Evolutionary conservation across 2,113 vertebrate species (phyloP), one percentile per base, ranked within the genome.

Genomic region (Casuarius casuarius): DNA sequence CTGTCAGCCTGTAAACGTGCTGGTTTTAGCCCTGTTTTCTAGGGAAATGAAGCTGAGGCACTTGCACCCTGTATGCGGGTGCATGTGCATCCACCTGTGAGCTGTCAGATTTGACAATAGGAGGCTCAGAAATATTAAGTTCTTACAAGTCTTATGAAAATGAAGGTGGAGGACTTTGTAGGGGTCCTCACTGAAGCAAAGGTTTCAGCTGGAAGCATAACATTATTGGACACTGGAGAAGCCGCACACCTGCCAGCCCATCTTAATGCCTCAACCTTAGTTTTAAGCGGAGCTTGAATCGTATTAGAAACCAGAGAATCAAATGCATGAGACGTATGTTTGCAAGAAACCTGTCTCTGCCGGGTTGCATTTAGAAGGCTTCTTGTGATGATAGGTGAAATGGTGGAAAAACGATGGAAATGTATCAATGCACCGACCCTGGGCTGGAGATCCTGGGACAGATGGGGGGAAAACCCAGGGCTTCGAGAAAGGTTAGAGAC

Each of bases 41-140:
- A 25, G 12, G 40, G 33, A 71, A 84, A 66, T 6, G 25, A 23
- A 66, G 33, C 18, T 33, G 38, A 84, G 21, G 65, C 28, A 58
- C 13, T 23, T 70, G 15, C 5, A 26, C 13, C 12, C 21, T 29
- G 28, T 35, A 46, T 21, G 25, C 0, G 0, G 0, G 2, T 21
- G 35, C 28, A 0, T 0, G 0, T 15, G 61, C 35, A 62, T 52
- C 33, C 16, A 48, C 22, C 42, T 11, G 48, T 0, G 4, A 79
- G 76, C 33, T 83, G 66, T 17, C 9, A 25, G 28, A 12, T 63
- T 62, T 48, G 33, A 49, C 35, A 46, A n/a, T 4, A 18, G 20
- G 29, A 76, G 52, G 26, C 38, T 89, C 5, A 1, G 29, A 54
- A 72, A 33, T 16, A 7, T 6, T 21, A 35, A 49, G 17, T 10